These are phyloP conservation scores for Coenonympha glycerion DNA, from an alignment of 2,888 invertebrate species.

Conservation along the genomic window DNA sequence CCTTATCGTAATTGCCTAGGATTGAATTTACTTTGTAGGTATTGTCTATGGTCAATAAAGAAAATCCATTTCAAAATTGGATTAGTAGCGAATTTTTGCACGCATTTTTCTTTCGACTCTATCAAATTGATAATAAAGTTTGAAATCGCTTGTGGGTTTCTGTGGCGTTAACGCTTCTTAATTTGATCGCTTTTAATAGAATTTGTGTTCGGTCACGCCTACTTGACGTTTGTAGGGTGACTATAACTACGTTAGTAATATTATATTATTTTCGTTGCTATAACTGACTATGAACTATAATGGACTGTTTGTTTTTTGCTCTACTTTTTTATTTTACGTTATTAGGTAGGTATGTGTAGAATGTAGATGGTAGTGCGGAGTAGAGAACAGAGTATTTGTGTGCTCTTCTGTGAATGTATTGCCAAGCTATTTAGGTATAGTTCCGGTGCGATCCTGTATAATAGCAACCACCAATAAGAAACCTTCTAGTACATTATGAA, in stretches of 20 bases:
- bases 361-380: not conserved
- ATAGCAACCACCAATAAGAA: too few species aligned
- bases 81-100: conserved; percentile 1
- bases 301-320: conserved; percentile 7
- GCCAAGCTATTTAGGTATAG: too few species aligned
- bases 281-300: too few species aligned
- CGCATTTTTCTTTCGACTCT: not conserved
- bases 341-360: too few species aligned
- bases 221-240: conserved; percentile 28
- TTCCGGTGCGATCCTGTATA: too few species aligned
- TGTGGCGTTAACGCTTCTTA: not conserved
- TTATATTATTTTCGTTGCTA: too few species aligned
- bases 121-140: not conserved
- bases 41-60: not conserved
- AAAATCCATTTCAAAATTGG: conserved; percentile 5
- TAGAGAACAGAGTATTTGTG: too few species aligned
- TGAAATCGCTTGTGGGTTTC: not conserved
- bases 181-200: conserved; percentile 7
- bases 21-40: not conserved
- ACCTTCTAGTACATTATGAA: too few species aligned
- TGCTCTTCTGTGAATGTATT: too few species aligned
- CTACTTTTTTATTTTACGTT: not conserved
- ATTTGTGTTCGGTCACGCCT: conserved; percentile 16
- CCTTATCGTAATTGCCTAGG: not conserved
- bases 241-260: too few species aligned